Conservation (phyloP, 1,140 invertebrate species). For the Drosophila bocqueti region DNA sequence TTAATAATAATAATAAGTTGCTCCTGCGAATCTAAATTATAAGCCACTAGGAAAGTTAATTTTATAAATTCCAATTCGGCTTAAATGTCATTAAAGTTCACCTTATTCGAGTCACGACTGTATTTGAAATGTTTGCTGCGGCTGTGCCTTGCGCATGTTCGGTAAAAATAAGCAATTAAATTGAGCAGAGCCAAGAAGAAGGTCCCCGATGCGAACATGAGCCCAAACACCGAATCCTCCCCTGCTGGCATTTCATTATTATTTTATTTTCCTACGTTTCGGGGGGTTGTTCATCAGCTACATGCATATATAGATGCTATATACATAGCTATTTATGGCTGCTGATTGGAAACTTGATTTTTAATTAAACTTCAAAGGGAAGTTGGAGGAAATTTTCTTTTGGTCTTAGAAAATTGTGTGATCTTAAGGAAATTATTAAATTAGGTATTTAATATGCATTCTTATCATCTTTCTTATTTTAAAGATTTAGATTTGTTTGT, state of each 20-base stretch:
- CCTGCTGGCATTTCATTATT: constrained; percentile 51
- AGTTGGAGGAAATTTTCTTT: not conserved
- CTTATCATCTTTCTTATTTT: not conserved
- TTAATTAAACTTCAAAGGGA: constrained; percentile 47
- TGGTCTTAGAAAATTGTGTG: not conserved
- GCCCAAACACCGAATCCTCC: constrained; percentile 37
- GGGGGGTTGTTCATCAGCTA: constrained; percentile 25
- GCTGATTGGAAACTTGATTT: constrained; percentile 47
- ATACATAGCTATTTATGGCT: constrained; percentile 16
- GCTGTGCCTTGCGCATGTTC: constrained; percentile 72
- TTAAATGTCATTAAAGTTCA: too few relatives aligned
- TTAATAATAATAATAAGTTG: too few relatives aligned
- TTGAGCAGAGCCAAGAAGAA: constrained; percentile 35
- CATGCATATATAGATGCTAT: not conserved
- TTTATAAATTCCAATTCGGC: not conserved
- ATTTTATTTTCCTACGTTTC: constrained; percentile 21
- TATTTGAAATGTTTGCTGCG: constrained; percentile 43
- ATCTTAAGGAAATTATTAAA: not conserved
- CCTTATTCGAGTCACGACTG: not conserved
- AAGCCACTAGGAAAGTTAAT: not conserved
- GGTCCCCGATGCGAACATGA: constrained; percentile 14
- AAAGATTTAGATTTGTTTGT: too few relatives aligned
- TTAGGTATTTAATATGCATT: not conserved
- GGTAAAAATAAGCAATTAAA: constrained; percentile 67
- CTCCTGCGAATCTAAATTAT: not conserved